Evolutionary conservation across 1,140 invertebrate species (phyloP).

Genomic region (Conus betulinus): DNA sequence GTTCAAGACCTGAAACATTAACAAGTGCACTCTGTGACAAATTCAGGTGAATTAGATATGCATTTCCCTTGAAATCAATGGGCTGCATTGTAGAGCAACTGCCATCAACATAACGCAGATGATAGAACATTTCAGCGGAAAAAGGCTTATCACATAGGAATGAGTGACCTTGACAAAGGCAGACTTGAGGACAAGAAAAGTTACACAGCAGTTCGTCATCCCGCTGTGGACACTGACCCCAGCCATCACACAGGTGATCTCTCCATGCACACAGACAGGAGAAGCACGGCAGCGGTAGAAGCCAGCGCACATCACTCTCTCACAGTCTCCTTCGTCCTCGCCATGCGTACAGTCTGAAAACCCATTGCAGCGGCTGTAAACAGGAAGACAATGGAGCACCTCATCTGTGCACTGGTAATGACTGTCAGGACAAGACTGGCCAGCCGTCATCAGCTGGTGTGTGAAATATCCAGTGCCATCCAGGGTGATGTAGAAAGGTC

Average conservation of each 20-base stretch:
- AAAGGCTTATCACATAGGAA: neutral
- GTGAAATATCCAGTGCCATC: neutral
- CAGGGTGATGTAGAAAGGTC: neutral
- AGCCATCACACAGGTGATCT: neutral
- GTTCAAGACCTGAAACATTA: neutral
- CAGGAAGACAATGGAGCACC: neutral
- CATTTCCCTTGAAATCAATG: neutral
- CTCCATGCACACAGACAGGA: slow-evolving; percentile 2
- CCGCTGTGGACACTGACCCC: neutral
- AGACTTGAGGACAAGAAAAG: neutral
- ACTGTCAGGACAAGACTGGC: neutral
- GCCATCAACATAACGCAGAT: slow-evolving; percentile 18
- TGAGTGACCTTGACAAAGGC: neutral
- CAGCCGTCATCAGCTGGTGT: neutral
- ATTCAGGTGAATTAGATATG: neutral
- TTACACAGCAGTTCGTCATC: slow-evolving; percentile 8
- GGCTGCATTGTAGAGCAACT: neutral
- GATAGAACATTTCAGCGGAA: too few relatives aligned
- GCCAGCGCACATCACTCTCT: neutral
- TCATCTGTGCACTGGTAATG: slow-evolving; percentile 12
- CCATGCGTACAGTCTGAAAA: neutral
- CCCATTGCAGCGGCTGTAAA: slow-evolving; percentile 21
- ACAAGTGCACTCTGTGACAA: neutral
- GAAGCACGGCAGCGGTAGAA: slow-evolving; percentile 1
- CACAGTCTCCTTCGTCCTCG: neutral